phyloP scores from a whole-genome alignment of 2,888 invertebrate genomes.

The Orchesellides sinensis region DNA sequence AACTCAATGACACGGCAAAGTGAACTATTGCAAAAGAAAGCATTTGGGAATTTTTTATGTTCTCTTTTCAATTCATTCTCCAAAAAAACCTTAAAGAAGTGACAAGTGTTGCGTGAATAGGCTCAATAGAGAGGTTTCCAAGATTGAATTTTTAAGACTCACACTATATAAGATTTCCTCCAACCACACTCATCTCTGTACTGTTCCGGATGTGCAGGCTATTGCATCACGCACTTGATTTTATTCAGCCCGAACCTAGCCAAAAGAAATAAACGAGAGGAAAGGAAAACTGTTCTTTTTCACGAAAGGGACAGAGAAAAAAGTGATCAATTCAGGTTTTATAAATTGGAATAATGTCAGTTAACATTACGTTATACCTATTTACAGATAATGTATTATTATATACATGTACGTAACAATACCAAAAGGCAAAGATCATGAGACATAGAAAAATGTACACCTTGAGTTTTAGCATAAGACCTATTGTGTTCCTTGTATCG shows the following conservation, averaged over 20 bases:
- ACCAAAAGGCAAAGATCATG: too few relatives aligned
- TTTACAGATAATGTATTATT: neutral
- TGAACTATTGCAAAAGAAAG: slow-evolving; percentile 14
- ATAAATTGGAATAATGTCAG: neutral
- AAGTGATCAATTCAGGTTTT: slow-evolving; percentile 11
- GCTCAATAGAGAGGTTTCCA: slow-evolving; percentile 55
- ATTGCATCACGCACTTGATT: slow-evolving; percentile 41
- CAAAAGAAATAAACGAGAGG: slow-evolving; percentile 7
- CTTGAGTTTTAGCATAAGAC: neutral
- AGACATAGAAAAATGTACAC: neutral
- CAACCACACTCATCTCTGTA: too few relatives aligned
- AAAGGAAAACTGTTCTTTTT: neutral
- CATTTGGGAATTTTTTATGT: neutral
- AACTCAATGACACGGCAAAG: slow-evolving; percentile 1
- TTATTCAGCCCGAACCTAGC: slow-evolving; percentile 1
- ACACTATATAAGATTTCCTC: slow-evolving; percentile 5
- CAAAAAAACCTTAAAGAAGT: slow-evolving; percentile 15
- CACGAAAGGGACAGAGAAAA: slow-evolving; percentile 1
- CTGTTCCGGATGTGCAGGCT: slow-evolving; percentile 53
- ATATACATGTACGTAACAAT: neutral
- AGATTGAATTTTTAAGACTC: slow-evolving; percentile 58
- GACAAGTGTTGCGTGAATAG: slow-evolving; percentile 60
- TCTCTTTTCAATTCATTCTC: slow-evolving; percentile 37
- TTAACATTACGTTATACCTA: neutral
- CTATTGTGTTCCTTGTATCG: too few relatives aligned